Evolutionary conservation across 2,797 vertebrate genomes (phyloP).

Genomic region (Sciurus vulgaris): DNA sequence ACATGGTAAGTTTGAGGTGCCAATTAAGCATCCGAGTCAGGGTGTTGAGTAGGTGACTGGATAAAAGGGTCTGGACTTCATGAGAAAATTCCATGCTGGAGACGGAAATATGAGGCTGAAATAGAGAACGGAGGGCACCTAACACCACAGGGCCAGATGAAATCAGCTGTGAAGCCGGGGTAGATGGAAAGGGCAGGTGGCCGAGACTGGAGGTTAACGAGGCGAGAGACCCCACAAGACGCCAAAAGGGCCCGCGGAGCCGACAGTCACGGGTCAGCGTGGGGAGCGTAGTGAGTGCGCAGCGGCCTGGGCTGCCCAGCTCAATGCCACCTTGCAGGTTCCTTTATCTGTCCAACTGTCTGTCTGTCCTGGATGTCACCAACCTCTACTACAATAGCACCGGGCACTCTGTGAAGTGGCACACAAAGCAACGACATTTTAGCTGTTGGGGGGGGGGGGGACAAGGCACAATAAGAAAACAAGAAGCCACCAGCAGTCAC

Average conservation of each 20-base stretch:
- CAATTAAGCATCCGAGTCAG: background rate
- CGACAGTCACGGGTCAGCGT: background rate
- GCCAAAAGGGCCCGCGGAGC: background rate
- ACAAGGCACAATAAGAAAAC: background rate
- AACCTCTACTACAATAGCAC: background rate
- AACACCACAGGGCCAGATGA: background rate
- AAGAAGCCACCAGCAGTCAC: background rate
- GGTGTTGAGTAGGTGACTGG: background rate
- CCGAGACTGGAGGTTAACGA: background rate
- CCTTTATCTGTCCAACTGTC: background rate
- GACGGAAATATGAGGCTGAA: background rate
- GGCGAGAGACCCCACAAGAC: background rate
- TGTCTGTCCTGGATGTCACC: background rate
- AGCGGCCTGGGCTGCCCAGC: background rate
- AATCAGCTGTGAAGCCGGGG: background rate
- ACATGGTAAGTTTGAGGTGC: background rate
- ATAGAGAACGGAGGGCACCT: background rate
- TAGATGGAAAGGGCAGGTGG: background rate
- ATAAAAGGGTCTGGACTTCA: background rate
- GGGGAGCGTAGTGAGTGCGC: background rate
- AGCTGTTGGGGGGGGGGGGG: background rate
- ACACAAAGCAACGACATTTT: background rate
- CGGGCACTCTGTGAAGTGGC: background rate
- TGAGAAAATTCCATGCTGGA: background rate
- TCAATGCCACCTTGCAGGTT: background rate